phyloP scores from a whole-genome alignment of 2,113 vertebrate genomes.

The Ailurus styani region DNA sequence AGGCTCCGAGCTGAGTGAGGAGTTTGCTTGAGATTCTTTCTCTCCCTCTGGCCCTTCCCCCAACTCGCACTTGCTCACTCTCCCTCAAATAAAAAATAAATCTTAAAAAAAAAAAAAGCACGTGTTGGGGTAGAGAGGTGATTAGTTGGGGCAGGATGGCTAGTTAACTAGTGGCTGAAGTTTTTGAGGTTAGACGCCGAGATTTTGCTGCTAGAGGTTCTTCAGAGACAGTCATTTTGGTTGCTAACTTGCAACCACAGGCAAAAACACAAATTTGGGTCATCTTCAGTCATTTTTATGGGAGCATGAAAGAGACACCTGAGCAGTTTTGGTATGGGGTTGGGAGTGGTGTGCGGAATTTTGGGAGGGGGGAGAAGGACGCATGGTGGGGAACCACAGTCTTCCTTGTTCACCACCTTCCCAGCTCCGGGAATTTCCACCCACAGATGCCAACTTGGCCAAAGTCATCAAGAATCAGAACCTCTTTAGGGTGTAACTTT shows the following conservation, averaged over 20 bases:
- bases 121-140: neutral
- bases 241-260: neutral
- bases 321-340: neutral
- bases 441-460: neutral
- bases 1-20: neutral
- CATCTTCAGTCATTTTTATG: neutral
- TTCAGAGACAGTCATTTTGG: neutral
- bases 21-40: neutral
- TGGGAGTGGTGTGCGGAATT: neutral
- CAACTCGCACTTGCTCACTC: neutral
- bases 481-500: neutral
- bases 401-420: neutral
- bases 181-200: neutral
- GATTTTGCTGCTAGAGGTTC: neutral
- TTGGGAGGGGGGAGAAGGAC: too few species aligned
- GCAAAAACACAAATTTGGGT: neutral
- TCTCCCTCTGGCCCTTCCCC: neutral
- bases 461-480: neutral
- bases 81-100: neutral
- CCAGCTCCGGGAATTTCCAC: neutral
- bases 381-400: rapidly evolving
- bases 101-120: neutral
- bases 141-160: neutral
- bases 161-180: rapidly evolving
- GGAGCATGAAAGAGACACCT: neutral